Evolutionary conservation across 2,888 invertebrate genomes (phyloP), one percentile per base, ranked within the genome.

Genomic region (Drosophila trichaetosa): DNA sequence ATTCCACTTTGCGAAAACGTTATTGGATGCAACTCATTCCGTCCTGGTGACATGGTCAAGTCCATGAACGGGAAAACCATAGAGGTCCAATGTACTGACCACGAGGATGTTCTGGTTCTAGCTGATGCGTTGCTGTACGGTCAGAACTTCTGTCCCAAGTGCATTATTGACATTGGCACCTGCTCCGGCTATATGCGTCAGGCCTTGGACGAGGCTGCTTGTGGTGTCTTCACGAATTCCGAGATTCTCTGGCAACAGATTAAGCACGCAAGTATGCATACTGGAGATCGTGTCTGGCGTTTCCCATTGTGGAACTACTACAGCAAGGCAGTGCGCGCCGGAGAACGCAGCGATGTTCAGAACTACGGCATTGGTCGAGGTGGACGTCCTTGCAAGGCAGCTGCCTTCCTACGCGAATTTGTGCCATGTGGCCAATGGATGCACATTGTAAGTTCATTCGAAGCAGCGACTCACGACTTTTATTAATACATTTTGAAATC

Each of bases 261-360:
- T 82, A 94, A 96, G 79, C 93, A 95, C 76, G 96, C 97, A 11
- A 95, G 96, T 54, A 94, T 94, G 85, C 94, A 95, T 72, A 96
- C 96, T 0, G 97, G 97, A 0, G 97, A 97, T 91, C 93, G 97
- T 31, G 94, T 97, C 1, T 97, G 97, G 97, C 94, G 97, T 54
- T 95, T 97, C 94, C 97, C 97, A 0, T 92, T 98, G n/a, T 97
- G 96, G 95, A 94, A 95, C 53, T 95, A 95, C 91, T 97, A 96
- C 91, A 94, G 94, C 51, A 94, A 94, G 49, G 94, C 95, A 94
- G 70, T 95, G 0, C 87, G 85, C 0, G 36, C 74, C 2, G 89
- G 95, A 94, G 57, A 94, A 94, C 71, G 94, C 95, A 82, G 83
- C 18, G 92, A 92, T 84, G 88, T 92, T 4, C 89, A 91, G 60